phyloP scores from a whole-genome alignment of 2,113 vertebrate genomes.

The Craseonycteris thonglongyai region DNA sequence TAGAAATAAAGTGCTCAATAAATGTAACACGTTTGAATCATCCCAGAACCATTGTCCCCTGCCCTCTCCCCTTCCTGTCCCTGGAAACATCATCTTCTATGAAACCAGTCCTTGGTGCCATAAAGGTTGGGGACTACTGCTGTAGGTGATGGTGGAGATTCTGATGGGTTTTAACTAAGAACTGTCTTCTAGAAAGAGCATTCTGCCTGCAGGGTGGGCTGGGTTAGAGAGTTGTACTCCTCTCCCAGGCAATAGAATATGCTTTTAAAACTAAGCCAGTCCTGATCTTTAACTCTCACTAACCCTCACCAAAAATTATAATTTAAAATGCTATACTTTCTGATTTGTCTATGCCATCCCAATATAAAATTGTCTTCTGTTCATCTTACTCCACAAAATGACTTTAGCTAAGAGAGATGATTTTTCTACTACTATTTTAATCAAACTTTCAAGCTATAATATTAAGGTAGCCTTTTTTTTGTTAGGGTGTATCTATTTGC shows the following conservation, averaged over 20 bases:
- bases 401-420: background rate
- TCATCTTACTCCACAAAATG: background rate
- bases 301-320: background rate
- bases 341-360: background rate
- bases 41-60: too few relatives aligned
- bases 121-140: too few relatives aligned
- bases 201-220: background rate
- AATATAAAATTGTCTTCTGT: background rate
- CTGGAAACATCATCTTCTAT: too few relatives aligned
- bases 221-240: background rate
- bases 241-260: background rate
- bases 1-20: too few relatives aligned
- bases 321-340: background rate
- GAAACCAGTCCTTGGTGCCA: too few relatives aligned
- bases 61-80: too few relatives aligned
- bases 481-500: background rate
- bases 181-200: background rate
- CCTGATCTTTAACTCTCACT: background rate
- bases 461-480: background rate
- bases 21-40: too few relatives aligned
- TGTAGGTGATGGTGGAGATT: background rate
- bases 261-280: background rate
- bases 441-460: background rate
- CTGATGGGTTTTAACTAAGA: background rate
- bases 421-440: background rate